phyloP scores from a whole-genome alignment of 2,113 vertebrate genomes.

The Myiozetetes cayanensis region DNA sequence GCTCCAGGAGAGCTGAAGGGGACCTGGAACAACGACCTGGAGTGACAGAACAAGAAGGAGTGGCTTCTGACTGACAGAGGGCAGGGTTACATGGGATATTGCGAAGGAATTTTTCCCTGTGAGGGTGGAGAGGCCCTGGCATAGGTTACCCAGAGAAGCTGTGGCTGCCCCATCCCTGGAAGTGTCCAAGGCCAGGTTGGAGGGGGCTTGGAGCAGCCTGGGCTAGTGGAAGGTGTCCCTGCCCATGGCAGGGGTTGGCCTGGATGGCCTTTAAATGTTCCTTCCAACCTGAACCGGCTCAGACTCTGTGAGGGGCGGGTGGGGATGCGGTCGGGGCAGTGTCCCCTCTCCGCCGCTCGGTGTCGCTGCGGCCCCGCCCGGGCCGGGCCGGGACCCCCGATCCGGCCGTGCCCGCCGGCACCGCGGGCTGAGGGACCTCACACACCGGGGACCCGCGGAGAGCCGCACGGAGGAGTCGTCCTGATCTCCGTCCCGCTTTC shows the following conservation, averaged over 20 bases:
- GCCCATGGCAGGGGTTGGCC: not conserved
- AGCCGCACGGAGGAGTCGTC: rapidly evolving
- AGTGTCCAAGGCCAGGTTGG: not conserved
- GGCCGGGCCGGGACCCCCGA: no score
- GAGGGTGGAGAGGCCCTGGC: not conserved
- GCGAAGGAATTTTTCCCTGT: not conserved
- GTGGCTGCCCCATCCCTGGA: not conserved
- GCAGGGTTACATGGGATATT: not conserved
- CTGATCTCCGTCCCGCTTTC: no score
- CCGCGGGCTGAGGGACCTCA: not conserved
- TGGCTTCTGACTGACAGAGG: not conserved
- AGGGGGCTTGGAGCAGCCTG: not conserved
- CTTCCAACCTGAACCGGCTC: not conserved
- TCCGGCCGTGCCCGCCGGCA: no score
- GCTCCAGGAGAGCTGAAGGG: not conserved
- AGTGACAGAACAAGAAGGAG: not conserved
- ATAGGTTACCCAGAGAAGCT: not conserved
- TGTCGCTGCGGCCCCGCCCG: not conserved
- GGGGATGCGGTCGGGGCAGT: rapidly evolving
- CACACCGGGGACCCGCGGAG: not conserved
- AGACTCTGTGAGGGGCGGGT: rapidly evolving
- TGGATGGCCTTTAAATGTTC: rapidly evolving
- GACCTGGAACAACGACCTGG: not conserved
- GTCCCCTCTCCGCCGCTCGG: not conserved
- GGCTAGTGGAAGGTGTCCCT: rapidly evolving